Evolutionary conservation across 30 jellyfish, hydroid and myxozoan species (phyloP).

Genomic region (Chrysaora quinquecirrha): DNA sequence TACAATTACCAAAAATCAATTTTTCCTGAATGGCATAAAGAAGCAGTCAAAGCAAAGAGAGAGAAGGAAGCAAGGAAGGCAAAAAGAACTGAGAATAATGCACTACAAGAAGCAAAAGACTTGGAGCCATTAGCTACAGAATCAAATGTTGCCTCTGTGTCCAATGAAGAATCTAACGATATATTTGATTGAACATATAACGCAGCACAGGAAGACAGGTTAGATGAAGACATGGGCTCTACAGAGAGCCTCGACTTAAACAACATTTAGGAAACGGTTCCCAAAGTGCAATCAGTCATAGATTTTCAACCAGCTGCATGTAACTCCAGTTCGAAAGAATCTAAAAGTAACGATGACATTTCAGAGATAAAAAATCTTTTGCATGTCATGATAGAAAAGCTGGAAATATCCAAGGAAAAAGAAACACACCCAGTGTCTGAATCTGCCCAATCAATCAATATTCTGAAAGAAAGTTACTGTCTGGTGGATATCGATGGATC

Average conservation of each 20-base stretch:
- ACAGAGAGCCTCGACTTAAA: conserved; percentile 9
- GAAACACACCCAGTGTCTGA: conserved; percentile 30
- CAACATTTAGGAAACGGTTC: conserved; percentile 2
- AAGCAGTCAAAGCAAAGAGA: conserved; percentile 34
- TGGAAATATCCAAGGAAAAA: conserved; percentile 40
- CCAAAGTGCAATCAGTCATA: conserved; percentile 21
- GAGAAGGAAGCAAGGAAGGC: conserved; percentile 1
- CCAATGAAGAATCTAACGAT: neutral
- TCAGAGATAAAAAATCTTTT: conserved; percentile 14
- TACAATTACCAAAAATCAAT: neutral
- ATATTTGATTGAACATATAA: neutral
- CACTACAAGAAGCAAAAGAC: neutral
- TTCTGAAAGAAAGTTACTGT: conserved; percentile 44
- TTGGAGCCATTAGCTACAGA: conserved; percentile 27
- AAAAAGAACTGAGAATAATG: neutral
- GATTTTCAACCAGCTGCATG: conserved; percentile 3
- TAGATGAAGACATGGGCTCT: conserved; percentile 23
- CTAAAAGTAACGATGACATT: conserved; percentile 1
- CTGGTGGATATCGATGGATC: conserved; percentile 50
- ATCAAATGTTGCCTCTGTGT: conserved; percentile 14
- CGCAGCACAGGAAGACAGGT: conserved; percentile 8
- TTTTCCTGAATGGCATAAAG: conserved; percentile 22
- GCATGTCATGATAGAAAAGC: conserved; percentile 16
- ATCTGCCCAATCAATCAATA: conserved; percentile 20
- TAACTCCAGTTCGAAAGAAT: conserved; percentile 1